Conservation (phyloP, 2,888 invertebrate genomes). For the Ectemnius cavifrons region DNA sequence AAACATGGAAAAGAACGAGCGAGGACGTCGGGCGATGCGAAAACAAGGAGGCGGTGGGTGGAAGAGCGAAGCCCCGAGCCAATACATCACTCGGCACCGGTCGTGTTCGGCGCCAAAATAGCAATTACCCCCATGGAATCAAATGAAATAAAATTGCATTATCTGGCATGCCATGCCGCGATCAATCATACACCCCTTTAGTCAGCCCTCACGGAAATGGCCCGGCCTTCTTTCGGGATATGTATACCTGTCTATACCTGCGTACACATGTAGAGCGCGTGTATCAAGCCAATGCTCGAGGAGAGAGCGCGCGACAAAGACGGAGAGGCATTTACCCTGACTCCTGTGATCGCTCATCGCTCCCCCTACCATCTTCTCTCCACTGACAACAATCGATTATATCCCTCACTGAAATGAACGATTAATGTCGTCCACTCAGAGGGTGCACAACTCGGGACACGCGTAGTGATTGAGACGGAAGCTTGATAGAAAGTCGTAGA, state of each 20-base stretch:
- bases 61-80: constrained; percentile 63
- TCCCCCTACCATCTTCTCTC: not conserved
- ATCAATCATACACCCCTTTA: constrained; percentile 76
- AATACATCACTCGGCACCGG: constrained; percentile 74
- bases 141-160: constrained; percentile 78
- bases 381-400: constrained; percentile 12
- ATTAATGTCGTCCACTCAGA: not conserved
- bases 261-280: constrained; percentile 17
- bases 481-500: no score
- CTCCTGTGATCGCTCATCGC: constrained; percentile 59
- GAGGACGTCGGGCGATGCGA: constrained; percentile 28
- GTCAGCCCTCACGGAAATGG: constrained; percentile 39
- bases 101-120: constrained; percentile 73
- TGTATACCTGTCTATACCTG: constrained; percentile 42
- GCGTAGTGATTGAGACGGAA: no score
- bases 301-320: constrained; percentile 41
- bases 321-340: constrained; percentile 52
- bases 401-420: constrained; percentile 6
- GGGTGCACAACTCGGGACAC: no score
- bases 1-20: constrained; percentile 22
- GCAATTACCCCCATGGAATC: constrained; percentile 77
- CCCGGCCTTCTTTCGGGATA: constrained; percentile 52
- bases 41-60: constrained; percentile 39
- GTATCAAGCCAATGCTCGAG: constrained; percentile 23
- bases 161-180: constrained; percentile 76